These are phyloP conservation scores for Cyphomyrus plagiostoma DNA, from an alignment of 2,113 vertebrate genomes.

Conservation along the genomic window DNA sequence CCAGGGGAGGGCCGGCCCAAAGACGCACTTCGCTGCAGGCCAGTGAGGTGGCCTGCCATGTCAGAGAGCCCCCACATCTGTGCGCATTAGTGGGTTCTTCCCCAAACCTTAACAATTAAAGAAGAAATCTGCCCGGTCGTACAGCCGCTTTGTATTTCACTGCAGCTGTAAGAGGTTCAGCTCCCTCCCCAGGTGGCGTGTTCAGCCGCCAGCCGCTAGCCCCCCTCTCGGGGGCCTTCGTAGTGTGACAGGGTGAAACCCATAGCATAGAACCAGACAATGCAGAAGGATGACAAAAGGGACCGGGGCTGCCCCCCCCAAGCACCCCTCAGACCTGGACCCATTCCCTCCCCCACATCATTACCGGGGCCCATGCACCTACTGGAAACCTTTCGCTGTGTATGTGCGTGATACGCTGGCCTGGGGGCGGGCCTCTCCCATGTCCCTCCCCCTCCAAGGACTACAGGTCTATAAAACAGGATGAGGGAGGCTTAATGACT, in stretches of 20 bases:
- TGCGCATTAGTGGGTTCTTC: not conserved
- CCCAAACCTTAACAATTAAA: not conserved
- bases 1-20: not conserved
- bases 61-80: not conserved
- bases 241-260: not conserved
- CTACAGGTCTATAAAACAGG: not conserved
- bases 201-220: not conserved
- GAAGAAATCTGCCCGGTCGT: not conserved
- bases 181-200: not conserved
- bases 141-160: not conserved
- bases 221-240: not conserved
- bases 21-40: not conserved
- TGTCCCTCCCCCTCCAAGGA: not conserved
- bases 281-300: not conserved
- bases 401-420: not conserved
- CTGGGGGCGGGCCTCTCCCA: not conserved
- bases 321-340: not conserved
- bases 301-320: not conserved
- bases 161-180: not conserved
- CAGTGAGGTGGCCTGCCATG: not conserved
- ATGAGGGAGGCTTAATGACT: not conserved
- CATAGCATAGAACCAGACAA: not conserved
- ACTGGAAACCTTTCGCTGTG: not conserved
- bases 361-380: not conserved
- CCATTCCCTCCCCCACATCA: not conserved